Percentiles rank a stretch among this genome's conserved stretches.
These are phyloP conservation scores for Nestor notabilis DNA, from an alignment of 2,113 vertebrate species.

Conservation along the genomic window DNA sequence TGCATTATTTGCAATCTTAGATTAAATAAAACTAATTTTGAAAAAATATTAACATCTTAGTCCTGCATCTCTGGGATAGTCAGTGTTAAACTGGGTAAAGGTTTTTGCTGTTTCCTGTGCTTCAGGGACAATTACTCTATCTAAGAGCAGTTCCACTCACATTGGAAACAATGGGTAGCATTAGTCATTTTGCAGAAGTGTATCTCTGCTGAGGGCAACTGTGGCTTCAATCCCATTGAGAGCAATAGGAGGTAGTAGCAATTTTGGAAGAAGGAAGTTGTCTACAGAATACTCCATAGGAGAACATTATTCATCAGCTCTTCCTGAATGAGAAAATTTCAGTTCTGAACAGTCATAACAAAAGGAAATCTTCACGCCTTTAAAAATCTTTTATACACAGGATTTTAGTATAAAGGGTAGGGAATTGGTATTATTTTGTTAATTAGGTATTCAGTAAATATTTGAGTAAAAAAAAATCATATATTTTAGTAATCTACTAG, in stretches of 20 bases:
- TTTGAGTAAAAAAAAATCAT: background rate
- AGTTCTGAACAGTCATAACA: background rate
- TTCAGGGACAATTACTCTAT: slow-evolving; percentile 5
- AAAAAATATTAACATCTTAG: background rate
- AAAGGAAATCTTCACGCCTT: background rate
- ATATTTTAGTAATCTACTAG: background rate
- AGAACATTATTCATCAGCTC: slow-evolving; percentile 36
- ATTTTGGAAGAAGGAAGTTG: slow-evolving; percentile 26
- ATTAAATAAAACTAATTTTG: background rate
- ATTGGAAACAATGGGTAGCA: slow-evolving; percentile 43
- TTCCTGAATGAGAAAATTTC: background rate
- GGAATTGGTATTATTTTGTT: background rate
- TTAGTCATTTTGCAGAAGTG: slow-evolving; percentile 41
- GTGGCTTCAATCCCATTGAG: slow-evolving; percentile 21
- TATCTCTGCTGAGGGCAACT: slow-evolving; percentile 14
- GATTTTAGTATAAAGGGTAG: background rate
- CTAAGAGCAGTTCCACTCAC: background rate
- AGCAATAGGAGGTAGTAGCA: slow-evolving; percentile 44
- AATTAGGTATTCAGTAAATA: background rate
- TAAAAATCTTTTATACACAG: background rate
- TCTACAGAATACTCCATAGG: slow-evolving; percentile 16
- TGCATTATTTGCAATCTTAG: background rate
- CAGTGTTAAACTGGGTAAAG: background rate
- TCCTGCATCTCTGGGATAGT: background rate
- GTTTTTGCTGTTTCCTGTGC: background rate